These are phyloP conservation scores for Pogonophryne albipinna DNA, from an alignment of 2,797 vertebrate species.

Conservation along the genomic window DNA sequence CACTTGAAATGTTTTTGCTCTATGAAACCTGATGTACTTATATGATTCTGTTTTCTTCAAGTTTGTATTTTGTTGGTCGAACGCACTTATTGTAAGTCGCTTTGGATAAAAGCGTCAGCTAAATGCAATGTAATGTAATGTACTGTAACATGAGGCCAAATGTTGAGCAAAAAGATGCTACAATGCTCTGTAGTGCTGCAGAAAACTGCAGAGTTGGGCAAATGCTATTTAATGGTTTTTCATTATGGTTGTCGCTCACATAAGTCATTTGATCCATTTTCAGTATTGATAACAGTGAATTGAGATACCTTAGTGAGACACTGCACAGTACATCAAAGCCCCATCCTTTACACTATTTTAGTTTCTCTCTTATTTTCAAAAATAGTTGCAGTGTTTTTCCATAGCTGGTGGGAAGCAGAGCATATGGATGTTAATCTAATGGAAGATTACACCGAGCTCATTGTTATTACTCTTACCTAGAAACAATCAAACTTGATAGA, in stretches of 20 bases:
- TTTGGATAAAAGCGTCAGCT: no score
- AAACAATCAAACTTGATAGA: constrained; percentile 47
- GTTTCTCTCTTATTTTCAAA: neutral
- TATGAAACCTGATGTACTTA: no score
- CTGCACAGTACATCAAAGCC: neutral
- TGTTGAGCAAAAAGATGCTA: no score
- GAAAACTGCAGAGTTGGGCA: no score
- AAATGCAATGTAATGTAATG: no score
- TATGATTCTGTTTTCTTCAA: no score
- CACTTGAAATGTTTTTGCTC: no score
- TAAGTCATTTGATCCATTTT: neutral
- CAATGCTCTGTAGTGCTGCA: no score
- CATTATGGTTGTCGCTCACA: neutral
- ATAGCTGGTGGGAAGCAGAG: constrained; percentile 24
- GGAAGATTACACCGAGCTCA: constrained; percentile 19
- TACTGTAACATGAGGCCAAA: no score
- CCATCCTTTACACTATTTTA: neutral
- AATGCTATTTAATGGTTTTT: neutral
- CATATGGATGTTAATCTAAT: constrained; percentile 33
- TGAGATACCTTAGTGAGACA: neutral
- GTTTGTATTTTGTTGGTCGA: no score
- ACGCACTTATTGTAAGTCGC: no score
- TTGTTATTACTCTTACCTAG: constrained; percentile 38
- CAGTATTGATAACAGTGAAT: neutral
- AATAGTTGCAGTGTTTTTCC: constrained; percentile 3